Base-by-base conservation (phyloP, 1,140 invertebrate genomes). In the Heterodera schachtii region DNA sequence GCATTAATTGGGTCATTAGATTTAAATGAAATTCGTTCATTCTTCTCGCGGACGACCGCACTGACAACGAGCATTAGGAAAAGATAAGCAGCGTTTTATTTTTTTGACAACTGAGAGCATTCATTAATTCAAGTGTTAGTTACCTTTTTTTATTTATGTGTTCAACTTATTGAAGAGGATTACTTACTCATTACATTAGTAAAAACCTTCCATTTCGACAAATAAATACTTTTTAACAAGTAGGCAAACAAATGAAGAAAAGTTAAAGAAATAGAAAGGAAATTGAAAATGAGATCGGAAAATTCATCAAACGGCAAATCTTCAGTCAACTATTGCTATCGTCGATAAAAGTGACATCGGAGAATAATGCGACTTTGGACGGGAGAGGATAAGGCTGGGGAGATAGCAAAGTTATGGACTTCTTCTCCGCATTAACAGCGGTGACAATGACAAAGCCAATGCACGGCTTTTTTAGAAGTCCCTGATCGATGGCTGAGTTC, bases 361-460 rank as follows among this genome's bases (percentile, higher is more conserved):
- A 75, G 19, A 78, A 57, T 13, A 85, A 47, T 43, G 81, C 81
- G 49, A 85, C 21, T 57, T 31, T 78, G 2, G 80, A 66, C 3
- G 84, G 84, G 47, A 85, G 60, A 3, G 83, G 83, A 47, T 84
- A 78, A 2, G 84, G 83, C 74, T 85, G 84, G 11, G 84, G 84
- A 57, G 79, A 82, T 5, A 85, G 64, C 31, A 85, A 44, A 16
- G 84, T 85, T n/a, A 85, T 73, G 19, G 84, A 82, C 52, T 85
- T 85, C 31, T 82, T 82, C n/a, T 44, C 74, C 49, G 73, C 75
- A 77, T 85, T 76, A 3, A 85, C 81, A 19, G 31, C 80, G 2
- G 81, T 83, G 31, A 85, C 84, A 31, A 78, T 71, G 9, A 85
- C 41, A 57, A 83, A 85, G 21, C 84, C 84, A 21, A 83, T 64